Evolutionary conservation across 2,113 vertebrate genomes (phyloP).

Genomic region (Megaceryle torquata): DNA sequence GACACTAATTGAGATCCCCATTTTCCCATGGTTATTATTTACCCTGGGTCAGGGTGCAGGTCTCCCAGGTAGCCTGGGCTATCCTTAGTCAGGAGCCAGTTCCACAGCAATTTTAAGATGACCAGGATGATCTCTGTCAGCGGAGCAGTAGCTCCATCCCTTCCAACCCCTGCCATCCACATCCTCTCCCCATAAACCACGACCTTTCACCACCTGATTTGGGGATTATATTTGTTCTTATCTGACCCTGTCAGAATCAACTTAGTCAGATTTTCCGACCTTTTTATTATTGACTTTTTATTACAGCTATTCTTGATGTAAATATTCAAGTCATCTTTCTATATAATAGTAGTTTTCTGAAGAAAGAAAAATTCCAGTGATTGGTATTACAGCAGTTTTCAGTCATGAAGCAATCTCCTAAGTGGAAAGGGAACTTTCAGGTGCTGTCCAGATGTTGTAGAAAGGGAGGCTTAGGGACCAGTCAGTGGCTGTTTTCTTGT

Average conservation of each 20-base stretch:
- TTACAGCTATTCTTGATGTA: background rate
- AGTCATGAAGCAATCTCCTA: background rate
- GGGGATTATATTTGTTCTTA: background rate
- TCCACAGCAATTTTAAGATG: background rate
- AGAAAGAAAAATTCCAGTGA: background rate
- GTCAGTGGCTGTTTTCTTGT: background rate
- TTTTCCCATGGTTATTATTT: background rate
- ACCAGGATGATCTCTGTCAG: background rate
- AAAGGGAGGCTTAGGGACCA: background rate
- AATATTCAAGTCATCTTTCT: background rate
- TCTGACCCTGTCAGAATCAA: background rate
- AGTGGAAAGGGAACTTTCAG: background rate
- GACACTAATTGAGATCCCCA: background rate
- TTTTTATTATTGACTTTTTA: background rate
- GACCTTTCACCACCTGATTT: background rate
- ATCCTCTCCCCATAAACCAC: background rate
- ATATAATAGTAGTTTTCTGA: background rate
- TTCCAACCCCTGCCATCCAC: background rate
- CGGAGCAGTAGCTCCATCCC: background rate
- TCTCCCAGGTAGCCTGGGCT: background rate
- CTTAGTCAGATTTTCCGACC: background rate
- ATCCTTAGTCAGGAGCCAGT: background rate
- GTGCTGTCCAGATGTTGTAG: background rate
- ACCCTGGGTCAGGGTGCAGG: background rate
- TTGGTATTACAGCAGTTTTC: background rate